Evolutionary conservation across 2,113 vertebrate species (phyloP).

Genomic region (Calypte anna): DNA sequence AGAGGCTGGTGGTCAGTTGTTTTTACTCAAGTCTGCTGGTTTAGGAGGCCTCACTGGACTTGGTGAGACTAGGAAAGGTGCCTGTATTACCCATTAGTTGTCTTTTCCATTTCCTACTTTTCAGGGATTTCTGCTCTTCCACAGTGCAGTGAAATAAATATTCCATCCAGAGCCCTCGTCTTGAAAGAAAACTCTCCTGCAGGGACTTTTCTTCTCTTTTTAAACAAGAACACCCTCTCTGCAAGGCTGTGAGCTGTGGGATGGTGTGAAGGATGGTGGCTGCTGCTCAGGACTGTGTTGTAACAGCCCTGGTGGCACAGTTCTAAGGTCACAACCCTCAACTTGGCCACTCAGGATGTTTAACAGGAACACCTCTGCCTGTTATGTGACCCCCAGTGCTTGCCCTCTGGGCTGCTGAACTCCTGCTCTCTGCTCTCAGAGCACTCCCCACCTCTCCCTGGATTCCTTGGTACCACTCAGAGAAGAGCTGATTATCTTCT

Average conservation of each 20-base stretch:
- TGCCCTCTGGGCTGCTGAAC: not conserved
- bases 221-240: not conserved
- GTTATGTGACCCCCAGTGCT: not conserved
- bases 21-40: not conserved
- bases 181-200: not conserved
- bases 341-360: not conserved
- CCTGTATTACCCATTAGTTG: not conserved
- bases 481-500: not conserved
- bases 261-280: not conserved
- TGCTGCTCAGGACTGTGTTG: fast-evolving
- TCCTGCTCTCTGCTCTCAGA: fast-evolving
- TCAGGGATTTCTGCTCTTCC: not conserved
- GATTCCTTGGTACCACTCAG: not conserved
- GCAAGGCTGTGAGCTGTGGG: not conserved
- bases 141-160: not conserved
- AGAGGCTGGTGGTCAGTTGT: fast-evolving
- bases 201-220: not conserved
- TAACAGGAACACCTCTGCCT: fast-evolving
- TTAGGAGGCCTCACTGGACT: not conserved
- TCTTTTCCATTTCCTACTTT: not conserved
- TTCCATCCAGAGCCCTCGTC: not conserved
- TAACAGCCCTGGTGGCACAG: fast-evolving
- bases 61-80: not conserved
- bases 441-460: not conserved
- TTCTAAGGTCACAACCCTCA: not conserved